Base-by-base conservation (phyloP, 2,797 vertebrate genomes). In the Distichodus sexfasciatus region DNA sequence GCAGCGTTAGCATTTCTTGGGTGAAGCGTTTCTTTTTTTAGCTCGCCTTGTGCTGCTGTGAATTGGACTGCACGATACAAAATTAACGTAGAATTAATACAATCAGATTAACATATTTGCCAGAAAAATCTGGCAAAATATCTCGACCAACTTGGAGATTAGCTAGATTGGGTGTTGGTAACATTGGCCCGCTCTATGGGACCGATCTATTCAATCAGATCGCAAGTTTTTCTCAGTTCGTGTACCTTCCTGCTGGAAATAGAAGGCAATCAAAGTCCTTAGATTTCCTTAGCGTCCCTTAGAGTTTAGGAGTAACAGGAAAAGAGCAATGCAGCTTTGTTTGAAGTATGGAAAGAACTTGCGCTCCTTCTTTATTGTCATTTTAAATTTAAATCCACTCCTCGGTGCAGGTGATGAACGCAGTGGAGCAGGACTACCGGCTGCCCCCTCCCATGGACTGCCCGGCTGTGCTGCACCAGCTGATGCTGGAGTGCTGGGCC, bases 401-500 rank as follows among this genome's bases (percentile, higher is more conserved):
- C 21, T 33, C 41, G 44, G 55, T 6, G 48, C 83, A 99, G 97
- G 97, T 99, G 83, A 99, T 99, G 92, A 99, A 97, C 0, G 97
- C 97, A 0, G 96, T 99, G 54, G 94, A 95, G 79, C 94, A 95
- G 83, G 94, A 95, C 77, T 95, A 95, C 79, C 90, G 94, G 76
- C 83, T 95, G 70, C 94, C 94, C 2, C 94, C 94, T 3, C 94
- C 94, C 64, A 95, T 95, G 94, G 94, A 95, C 89, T 95, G 93
- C 77, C 94, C 94, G 57, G 93, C 96, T 6, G 97, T 97, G 0
- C 90, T 99, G 67, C 97, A 99, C 87, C 97, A 99, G 90, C 93
- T 99, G 79, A 99, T 99, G 97, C 79, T 99, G 75, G 97, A 99
- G 89, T 99, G 96, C 87, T 99, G 97, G 97, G 94, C 98, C 88